phyloP scores from a whole-genome alignment of 2,888 invertebrate genomes.

The Dryobota labecula region DNA sequence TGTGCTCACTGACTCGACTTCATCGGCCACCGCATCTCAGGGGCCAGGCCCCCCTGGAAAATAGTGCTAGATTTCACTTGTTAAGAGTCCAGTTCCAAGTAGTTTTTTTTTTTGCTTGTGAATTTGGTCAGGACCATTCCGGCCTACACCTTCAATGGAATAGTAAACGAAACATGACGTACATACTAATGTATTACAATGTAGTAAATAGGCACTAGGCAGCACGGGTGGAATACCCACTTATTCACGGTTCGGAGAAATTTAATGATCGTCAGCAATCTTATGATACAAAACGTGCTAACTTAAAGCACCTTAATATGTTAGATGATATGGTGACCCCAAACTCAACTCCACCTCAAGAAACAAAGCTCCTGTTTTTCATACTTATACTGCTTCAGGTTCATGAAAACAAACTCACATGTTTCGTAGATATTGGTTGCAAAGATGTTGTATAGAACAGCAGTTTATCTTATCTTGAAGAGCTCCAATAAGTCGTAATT shows the following conservation, averaged over 20 bases:
- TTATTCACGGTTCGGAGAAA: constrained; percentile 53
- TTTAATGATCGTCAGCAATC: constrained; percentile 4
- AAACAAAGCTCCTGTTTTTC: not conserved
- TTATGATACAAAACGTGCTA: constrained; percentile 11
- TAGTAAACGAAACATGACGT: constrained; percentile 12
- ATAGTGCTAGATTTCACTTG: constrained; percentile 9
- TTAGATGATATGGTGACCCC: not conserved
- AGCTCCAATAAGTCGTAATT: not conserved
- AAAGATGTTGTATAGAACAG: not conserved
- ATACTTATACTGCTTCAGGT: not conserved
- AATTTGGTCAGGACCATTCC: constrained; percentile 10
- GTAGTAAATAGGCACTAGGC: not conserved
- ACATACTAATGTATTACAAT: not conserved
- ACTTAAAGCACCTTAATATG: not conserved
- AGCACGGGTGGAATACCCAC: constrained; percentile 32
- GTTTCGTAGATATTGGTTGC: not conserved
- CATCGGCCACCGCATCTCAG: no score
- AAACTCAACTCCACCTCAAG: not conserved
- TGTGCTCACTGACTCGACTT: no score
- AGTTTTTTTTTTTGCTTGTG: not conserved
- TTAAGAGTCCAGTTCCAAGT: constrained; percentile 31
- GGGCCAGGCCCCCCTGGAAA: no score
- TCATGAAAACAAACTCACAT: not conserved
- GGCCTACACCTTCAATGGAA: constrained; percentile 8
- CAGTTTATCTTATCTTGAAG: not conserved